These are phyloP conservation scores for Stratiolaelaps scimitus DNA, from an alignment of 1,140 invertebrate species.

Conservation along the genomic window DNA sequence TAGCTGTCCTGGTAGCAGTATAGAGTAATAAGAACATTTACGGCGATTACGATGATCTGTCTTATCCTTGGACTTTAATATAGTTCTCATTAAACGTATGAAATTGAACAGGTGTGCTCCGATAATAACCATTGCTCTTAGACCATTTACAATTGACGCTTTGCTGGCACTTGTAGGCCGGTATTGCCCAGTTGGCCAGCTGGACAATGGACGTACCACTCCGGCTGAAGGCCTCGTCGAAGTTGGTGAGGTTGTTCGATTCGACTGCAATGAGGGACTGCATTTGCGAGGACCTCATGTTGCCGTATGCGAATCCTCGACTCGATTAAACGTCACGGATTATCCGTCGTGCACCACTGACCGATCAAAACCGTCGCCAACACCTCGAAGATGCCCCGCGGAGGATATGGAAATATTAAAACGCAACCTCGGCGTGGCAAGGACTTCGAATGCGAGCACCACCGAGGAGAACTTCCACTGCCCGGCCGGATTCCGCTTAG, in stretches of 20 bases:
- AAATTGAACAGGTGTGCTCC: no score
- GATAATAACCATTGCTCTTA: no score
- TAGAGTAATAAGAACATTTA: no score
- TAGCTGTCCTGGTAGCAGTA: no score
- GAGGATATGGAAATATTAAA: background rate
- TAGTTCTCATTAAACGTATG: no score
- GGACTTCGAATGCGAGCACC: background rate
- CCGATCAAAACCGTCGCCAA: background rate
- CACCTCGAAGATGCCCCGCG: background rate
- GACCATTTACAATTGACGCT: no score
- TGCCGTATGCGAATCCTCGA: background rate
- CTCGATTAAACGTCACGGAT: conserved; percentile 16
- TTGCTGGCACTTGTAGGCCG: background rate
- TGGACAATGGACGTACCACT: background rate
- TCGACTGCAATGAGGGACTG: conserved; percentile 10
- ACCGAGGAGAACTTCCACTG: conserved; percentile 5
- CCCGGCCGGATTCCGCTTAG: conserved; percentile 2
- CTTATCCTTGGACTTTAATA: no score
- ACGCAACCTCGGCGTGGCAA: background rate
- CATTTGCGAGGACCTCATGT: background rate
- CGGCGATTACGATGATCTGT: no score
- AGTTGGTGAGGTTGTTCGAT: background rate
- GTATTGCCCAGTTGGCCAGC: conserved; percentile 1
- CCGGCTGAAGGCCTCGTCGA: background rate
- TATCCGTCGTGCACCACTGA: background rate